Percentiles rank a stretch among this genome's conserved stretches.
Conservation (phyloP, 1,140 invertebrate genomes). For the Drosophila sechellia region DNA sequence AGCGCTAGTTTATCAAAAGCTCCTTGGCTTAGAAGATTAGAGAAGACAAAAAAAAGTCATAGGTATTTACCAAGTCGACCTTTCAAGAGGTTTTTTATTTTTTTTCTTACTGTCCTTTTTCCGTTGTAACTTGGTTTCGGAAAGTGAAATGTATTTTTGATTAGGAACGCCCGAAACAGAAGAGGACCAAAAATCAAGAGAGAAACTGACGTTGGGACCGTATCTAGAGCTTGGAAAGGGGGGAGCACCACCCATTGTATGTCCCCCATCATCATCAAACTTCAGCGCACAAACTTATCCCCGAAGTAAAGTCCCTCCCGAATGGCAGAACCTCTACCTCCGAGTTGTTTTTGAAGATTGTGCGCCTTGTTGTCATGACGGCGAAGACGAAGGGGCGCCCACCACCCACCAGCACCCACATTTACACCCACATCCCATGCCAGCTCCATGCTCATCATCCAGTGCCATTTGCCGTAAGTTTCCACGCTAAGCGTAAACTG, state of each 20-base stretch:
- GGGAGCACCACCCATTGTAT: constrained; percentile 24
- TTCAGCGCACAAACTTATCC: constrained; percentile 21
- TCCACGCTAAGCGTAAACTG: constrained; percentile 70
- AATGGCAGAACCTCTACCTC: constrained; percentile 2
- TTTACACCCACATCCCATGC: background rate
- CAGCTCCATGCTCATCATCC: constrained; percentile 24
- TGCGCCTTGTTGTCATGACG: constrained; percentile 69
- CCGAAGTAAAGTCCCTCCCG: constrained; percentile 4
- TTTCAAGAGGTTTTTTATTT: background rate
- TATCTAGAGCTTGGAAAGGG: background rate
- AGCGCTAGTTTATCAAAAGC: too few relatives aligned
- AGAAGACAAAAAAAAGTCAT: too few relatives aligned
- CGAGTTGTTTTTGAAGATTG: constrained; percentile 53
- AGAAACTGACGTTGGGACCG: background rate
- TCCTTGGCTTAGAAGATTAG: too few relatives aligned
- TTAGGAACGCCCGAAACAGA: constrained; percentile 45
- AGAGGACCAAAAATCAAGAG: background rate
- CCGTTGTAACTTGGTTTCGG: constrained; percentile 9
- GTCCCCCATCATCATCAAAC: constrained; percentile 51
- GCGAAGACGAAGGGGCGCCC: constrained; percentile 15
- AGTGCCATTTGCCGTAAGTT: constrained; percentile 60
- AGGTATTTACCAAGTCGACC: too few relatives aligned
- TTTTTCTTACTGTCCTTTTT: background rate
- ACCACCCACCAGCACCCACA: background rate
- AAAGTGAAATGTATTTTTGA: constrained; percentile 73